Percentiles rank a stretch among this genome's conserved stretches.
Evolutionary conservation across 1,140 invertebrate species (phyloP).

Genomic region (Papilio aristodemus): DNA sequence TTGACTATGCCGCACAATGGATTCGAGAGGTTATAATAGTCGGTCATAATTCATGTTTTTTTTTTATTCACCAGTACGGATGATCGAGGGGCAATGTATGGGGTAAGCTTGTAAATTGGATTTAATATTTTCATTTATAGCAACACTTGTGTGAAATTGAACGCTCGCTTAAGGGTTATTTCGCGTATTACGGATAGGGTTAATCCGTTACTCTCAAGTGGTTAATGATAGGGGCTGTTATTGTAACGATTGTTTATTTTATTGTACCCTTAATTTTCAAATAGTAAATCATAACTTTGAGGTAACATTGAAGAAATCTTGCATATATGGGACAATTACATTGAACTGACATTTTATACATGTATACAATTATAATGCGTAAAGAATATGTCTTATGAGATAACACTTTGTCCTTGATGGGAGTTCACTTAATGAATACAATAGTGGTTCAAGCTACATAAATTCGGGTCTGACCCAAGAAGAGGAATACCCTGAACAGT

Average conservation of each 20-base stretch:
- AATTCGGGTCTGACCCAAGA: too few relatives aligned
- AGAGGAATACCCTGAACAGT: too few relatives aligned
- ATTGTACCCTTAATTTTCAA: conserved; percentile 39
- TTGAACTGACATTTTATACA: too few relatives aligned
- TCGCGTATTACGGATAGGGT: conserved; percentile 54
- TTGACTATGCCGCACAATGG: conserved; percentile 68
- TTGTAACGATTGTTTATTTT: conserved; percentile 41
- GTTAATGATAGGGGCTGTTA: conserved; percentile 39
- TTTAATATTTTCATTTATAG: conserved; percentile 78
- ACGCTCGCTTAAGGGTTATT: conserved; percentile 69
- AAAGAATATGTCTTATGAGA: too few relatives aligned
- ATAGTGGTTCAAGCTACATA: too few relatives aligned
- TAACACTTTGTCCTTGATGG: too few relatives aligned
- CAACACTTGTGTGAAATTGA: conserved; percentile 77
- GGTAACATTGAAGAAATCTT: too few relatives aligned
- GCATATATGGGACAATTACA: too few relatives aligned
- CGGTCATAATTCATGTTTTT: conserved; percentile 77
- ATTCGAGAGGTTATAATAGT: conserved; percentile 70
- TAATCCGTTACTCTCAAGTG: conserved; percentile 56
- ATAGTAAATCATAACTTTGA: too few relatives aligned
- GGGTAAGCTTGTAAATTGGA: conserved; percentile 75
- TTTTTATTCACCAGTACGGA: conserved; percentile 49
- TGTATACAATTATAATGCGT: too few relatives aligned
- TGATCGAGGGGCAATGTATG: conserved; percentile 66
- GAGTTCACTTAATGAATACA: too few relatives aligned